phyloP scores from a whole-genome alignment of 2,888 invertebrate species.

The Heteromurus nitidus region DNA sequence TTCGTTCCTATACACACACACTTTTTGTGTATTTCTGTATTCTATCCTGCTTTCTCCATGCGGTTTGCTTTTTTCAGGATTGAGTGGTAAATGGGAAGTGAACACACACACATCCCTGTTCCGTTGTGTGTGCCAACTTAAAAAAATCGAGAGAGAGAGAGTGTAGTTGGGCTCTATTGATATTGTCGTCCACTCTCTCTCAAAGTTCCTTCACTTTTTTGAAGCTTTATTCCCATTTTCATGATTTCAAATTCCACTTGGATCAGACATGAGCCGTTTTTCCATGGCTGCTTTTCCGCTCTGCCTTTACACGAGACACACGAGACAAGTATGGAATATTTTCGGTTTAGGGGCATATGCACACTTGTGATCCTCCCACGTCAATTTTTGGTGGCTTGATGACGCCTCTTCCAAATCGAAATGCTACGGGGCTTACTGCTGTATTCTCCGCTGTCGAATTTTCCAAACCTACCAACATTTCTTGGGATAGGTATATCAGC shows the following conservation, averaged over 20 bases:
- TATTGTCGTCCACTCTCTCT: conserved; percentile 3
- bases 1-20: neutral
- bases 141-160: conserved; percentile 1
- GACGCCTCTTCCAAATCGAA: conserved; percentile 9
- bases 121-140: conserved; percentile 1
- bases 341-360: conserved; percentile 25
- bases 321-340: conserved; percentile 6
- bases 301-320: too few species aligned
- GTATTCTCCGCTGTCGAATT: too few species aligned
- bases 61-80: neutral
- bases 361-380: conserved; percentile 33
- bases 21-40: too few species aligned
- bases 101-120: neutral
- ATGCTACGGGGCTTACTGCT: neutral
- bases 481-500: too few species aligned
- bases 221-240: neutral
- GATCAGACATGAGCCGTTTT: conserved; percentile 12
- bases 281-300: too few species aligned
- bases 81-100: neutral
- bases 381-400: conserved; percentile 1
- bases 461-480: too few species aligned
- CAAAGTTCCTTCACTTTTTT: conserved; percentile 1
- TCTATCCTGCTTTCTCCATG: conserved; percentile 14
- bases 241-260: conserved; percentile 47
- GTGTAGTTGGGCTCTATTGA: neutral